Evolutionary conservation across 1,140 invertebrate species (phyloP).

Genomic region (Tribolium madens): DNA sequence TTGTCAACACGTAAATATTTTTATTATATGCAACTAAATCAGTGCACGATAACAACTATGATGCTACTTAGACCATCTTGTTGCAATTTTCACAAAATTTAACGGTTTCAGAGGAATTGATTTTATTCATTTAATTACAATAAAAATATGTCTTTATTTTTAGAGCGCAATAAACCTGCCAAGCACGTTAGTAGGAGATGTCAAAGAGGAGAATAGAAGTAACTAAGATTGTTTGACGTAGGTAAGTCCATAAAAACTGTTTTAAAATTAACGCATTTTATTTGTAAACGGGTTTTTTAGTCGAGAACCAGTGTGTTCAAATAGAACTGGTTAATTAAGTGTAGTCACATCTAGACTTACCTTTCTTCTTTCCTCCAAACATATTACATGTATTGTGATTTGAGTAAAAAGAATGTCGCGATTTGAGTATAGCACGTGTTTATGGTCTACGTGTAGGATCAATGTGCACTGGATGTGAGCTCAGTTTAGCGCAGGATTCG

Average conservation of each 20-base stretch:
- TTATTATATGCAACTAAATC: no score
- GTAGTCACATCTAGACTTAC: constrained; percentile 20
- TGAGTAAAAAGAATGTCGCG: constrained; percentile 1
- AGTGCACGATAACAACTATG: not conserved
- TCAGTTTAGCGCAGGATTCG: constrained; percentile 28
- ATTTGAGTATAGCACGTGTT: constrained; percentile 14
- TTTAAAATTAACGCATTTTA: constrained; percentile 1
- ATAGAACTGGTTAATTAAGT: no score
- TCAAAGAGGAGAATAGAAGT: not conserved
- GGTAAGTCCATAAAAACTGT: constrained; percentile 2
- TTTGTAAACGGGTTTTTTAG: not conserved
- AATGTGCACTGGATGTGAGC: constrained; percentile 19
- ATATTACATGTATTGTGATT: constrained; percentile 21
- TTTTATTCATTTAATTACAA: constrained; percentile 2
- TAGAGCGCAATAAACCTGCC: constrained; percentile 6
- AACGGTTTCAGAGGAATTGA: not conserved
- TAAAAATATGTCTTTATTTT: not conserved
- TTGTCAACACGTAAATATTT: not conserved
- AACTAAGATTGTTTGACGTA: not conserved
- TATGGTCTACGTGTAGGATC: constrained; percentile 4
- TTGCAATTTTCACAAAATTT: no score
- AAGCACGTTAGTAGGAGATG: not conserved
- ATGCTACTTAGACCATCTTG: not conserved
- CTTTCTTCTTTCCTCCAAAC: constrained; percentile 40
- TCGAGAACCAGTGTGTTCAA: no score